Percentiles rank a stretch among this genome's conserved stretches.
These are phyloP conservation scores for Xiphophorus birchmanni DNA, from an alignment of 2,797 vertebrate genomes.

Conservation along the genomic window DNA sequence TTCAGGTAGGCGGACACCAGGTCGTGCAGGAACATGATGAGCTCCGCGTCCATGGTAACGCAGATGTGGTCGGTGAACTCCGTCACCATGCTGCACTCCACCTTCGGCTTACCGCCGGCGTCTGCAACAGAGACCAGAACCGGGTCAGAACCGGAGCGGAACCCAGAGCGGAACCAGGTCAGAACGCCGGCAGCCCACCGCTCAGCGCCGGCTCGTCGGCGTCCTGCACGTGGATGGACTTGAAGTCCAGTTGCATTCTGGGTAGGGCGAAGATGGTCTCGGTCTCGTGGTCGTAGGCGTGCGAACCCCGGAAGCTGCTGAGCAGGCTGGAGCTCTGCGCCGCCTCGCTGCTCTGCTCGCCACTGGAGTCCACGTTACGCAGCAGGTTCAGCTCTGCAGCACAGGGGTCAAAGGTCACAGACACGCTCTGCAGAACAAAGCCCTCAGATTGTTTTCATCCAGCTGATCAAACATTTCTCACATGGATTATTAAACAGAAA, in stretches of 20 bases:
- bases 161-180: no score
- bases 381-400: slow-evolving; percentile 91
- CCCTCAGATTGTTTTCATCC: no score
- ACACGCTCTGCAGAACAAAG: no score
- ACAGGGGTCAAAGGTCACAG: no score
- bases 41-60: slow-evolving; percentile 98
- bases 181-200: slow-evolving; percentile 71
- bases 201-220: slow-evolving; percentile 92
- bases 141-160: no score
- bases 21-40: slow-evolving; percentile 99
- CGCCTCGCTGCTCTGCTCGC: slow-evolving; percentile 86
- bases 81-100: slow-evolving; percentile 98
- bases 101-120: slow-evolving; percentile 90
- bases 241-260: slow-evolving; percentile 98
- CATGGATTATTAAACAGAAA: no score
- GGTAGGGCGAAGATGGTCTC: slow-evolving; percentile 98
- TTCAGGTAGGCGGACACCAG: slow-evolving; percentile 98
- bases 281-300: slow-evolving; percentile 97
- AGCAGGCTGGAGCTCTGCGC: slow-evolving; percentile 92
- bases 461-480: no score
- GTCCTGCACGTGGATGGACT: slow-evolving; percentile 96
- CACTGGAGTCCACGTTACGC: slow-evolving; percentile 94
- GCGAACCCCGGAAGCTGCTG: slow-evolving; percentile 91
- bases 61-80: slow-evolving; percentile 99
- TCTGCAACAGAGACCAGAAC: slow-evolving; percentile 58